phyloP scores from a whole-genome alignment of 2,113 vertebrate genomes.

The Arothron firmamentum region DNA sequence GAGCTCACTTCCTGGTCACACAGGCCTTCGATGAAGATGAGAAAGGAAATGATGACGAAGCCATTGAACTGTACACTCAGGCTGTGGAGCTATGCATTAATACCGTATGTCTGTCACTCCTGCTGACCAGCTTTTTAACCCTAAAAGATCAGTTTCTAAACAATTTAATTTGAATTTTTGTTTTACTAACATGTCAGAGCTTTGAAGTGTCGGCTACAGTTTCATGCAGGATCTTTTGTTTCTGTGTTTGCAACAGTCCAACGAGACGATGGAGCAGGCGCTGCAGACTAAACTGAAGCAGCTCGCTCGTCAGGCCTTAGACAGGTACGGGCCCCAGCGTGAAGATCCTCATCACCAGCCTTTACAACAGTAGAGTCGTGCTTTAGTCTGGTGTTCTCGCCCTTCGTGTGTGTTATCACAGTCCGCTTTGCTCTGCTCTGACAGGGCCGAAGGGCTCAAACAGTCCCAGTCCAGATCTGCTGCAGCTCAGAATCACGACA shows the following conservation, averaged over 20 bases:
- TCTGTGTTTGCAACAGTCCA: slow-evolving; percentile 75
- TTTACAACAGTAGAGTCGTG: background rate
- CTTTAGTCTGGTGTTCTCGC: background rate
- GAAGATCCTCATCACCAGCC: background rate
- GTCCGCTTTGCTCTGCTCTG: background rate
- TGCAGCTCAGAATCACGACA: slow-evolving; percentile 72
- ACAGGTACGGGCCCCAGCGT: slow-evolving; percentile 76
- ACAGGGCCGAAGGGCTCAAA: slow-evolving; percentile 92
- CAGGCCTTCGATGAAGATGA: slow-evolving; percentile 98
- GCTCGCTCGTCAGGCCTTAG: slow-evolving; percentile 92
- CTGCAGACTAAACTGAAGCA: slow-evolving; percentile 94
- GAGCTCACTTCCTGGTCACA: slow-evolving; percentile 93
- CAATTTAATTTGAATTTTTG: background rate
- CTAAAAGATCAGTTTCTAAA: background rate
- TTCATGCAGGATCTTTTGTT: background rate
- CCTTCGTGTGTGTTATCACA: background rate
- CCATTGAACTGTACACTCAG: slow-evolving; percentile 92
- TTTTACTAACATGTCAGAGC: too few species aligned
- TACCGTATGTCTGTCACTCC: slow-evolving; percentile 71
- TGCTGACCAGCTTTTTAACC: background rate
- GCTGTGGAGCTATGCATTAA: slow-evolving; percentile 95
- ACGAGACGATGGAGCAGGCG: slow-evolving; percentile 85
- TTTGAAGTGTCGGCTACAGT: too few species aligned
- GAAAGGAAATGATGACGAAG: slow-evolving; percentile 89
- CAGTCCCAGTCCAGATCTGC: slow-evolving; percentile 80